Percentiles rank a stretch among this genome's conserved stretches.
phyloP scores from a whole-genome alignment of 1,140 invertebrate genomes.

The Augochlora pura region DNA sequence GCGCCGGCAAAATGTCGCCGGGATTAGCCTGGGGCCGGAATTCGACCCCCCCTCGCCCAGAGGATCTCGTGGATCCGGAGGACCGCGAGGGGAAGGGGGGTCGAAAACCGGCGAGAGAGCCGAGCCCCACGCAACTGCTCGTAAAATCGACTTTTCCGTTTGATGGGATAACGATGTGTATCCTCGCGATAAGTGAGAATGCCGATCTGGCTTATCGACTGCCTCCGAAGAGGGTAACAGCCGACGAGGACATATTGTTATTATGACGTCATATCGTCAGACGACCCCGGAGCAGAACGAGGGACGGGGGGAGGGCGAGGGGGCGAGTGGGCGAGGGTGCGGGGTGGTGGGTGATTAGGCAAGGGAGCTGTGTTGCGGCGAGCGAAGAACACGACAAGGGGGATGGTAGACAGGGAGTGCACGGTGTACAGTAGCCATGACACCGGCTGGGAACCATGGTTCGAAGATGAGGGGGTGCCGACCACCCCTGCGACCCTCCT shows the following conservation, averaged over 20 bases:
- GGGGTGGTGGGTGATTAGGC: constrained; percentile 46
- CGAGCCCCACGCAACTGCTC: constrained; percentile 2
- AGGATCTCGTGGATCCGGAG: too few relatives aligned
- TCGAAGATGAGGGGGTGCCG: constrained; percentile 64
- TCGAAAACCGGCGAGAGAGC: neutral
- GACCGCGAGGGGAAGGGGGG: neutral
- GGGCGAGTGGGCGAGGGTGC: constrained; percentile 24
- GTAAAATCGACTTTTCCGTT: constrained; percentile 33
- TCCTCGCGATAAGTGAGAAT: constrained; percentile 31
- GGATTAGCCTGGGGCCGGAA: too few relatives aligned
- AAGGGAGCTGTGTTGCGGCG: constrained; percentile 23
- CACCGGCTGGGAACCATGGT: constrained; percentile 67
- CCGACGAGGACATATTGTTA: constrained; percentile 55
- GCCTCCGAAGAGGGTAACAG: constrained; percentile 43
- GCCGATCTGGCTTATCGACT: constrained; percentile 46
- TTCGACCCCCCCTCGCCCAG: too few relatives aligned
- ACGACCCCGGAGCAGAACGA: constrained; percentile 30
- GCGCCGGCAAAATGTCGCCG: too few relatives aligned
- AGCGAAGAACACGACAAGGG: constrained; percentile 46
- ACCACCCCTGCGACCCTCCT: constrained; percentile 52
- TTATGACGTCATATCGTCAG: constrained; percentile 60
- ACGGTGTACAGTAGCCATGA: constrained; percentile 72
- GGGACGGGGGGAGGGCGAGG: neutral
- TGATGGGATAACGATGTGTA: constrained; percentile 35
- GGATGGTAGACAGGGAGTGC: constrained; percentile 56